phyloP scores from a whole-genome alignment of 2,888 invertebrate genomes.

The Crioceris asparagi region DNA sequence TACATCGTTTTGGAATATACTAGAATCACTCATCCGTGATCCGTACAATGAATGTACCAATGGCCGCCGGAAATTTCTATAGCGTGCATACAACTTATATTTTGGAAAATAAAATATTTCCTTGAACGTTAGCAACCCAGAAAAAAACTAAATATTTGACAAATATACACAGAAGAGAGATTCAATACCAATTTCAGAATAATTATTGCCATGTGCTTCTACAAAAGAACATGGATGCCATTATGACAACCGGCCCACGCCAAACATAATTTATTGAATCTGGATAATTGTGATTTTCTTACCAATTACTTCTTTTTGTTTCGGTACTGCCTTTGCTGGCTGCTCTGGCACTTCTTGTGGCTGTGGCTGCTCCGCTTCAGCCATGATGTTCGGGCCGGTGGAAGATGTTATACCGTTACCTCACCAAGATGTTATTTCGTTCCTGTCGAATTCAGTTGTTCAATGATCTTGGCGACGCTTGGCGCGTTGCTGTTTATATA shows the following conservation, averaged over 20 bases:
- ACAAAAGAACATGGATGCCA: constrained; percentile 32
- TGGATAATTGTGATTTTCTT: constrained; percentile 34
- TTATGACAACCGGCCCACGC: constrained; percentile 20
- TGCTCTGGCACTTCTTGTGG: constrained; percentile 34
- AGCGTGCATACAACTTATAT: too few relatives aligned
- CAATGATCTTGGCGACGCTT: constrained; percentile 34
- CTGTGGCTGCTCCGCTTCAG: constrained; percentile 76
- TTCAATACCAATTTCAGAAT: neutral
- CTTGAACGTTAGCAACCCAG: neutral
- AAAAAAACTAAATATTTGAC: neutral
- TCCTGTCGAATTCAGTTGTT: constrained; percentile 47
- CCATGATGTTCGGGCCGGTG: constrained; percentile 65
- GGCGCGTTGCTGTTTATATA: constrained; percentile 29
- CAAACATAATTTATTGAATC: constrained; percentile 7
- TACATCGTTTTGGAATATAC: too few relatives aligned
- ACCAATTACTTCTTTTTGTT: constrained; percentile 85
- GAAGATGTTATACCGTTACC: constrained; percentile 68
- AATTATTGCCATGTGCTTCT: constrained; percentile 31
- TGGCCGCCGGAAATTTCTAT: too few relatives aligned
- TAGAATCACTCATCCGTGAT: too few relatives aligned
- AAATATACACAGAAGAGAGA: neutral
- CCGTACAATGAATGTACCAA: too few relatives aligned
- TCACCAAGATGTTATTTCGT: constrained; percentile 61
- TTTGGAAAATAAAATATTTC: constrained; percentile 1
- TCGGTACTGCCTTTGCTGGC: constrained; percentile 45